Conservation (phyloP, 2,888 invertebrate species). For the Eretmocerus hayati region DNA sequence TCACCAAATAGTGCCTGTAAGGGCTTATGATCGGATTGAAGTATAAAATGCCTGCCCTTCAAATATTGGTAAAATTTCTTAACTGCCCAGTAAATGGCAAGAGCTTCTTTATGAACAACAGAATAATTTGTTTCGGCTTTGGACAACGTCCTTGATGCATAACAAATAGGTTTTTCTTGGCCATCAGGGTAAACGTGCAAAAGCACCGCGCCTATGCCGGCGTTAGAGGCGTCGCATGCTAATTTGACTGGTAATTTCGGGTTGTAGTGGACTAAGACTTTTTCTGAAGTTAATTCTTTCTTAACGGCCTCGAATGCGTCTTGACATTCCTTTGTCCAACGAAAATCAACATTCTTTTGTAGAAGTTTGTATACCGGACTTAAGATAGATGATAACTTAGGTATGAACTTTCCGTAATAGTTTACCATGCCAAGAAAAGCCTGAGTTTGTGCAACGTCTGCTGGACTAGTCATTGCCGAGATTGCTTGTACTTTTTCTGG, state of each 20-base stretch:
- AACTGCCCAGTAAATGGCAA: conserved; percentile 35
- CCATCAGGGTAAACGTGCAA: conserved; percentile 28
- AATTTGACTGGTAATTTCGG: conserved; percentile 1
- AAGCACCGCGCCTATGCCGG: conserved; percentile 25
- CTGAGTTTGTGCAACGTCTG: conserved; percentile 22
- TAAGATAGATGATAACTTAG: not conserved
- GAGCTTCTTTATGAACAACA: conserved; percentile 34
- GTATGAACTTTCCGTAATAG: conserved; percentile 5
- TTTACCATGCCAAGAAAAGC: conserved; percentile 3
- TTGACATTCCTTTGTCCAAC: not conserved
- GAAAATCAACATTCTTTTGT: not conserved
- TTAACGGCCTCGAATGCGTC: not conserved
- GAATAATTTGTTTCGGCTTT: conserved; percentile 35
- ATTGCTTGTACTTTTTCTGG: conserved; percentile 20
- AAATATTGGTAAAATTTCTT: conserved; percentile 37
- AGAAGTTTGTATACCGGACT: not conserved
- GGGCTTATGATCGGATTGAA: conserved; percentile 35
- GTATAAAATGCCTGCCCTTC: conserved; percentile 30
- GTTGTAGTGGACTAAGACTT: conserved; percentile 7
- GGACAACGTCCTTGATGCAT: conserved; percentile 31
- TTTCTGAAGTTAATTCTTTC: not conserved
- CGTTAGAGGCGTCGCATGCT: conserved; percentile 6
- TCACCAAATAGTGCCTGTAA: conserved; percentile 31
- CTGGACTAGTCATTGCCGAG: conserved; percentile 20
- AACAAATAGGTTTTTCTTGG: conserved; percentile 29